A percentile compares a stretch with the other conserved stretches of the same genome.
Evolutionary conservation across 2,797 vertebrate species (phyloP).

Genomic region (Geotrypetes seraphini): DNA sequence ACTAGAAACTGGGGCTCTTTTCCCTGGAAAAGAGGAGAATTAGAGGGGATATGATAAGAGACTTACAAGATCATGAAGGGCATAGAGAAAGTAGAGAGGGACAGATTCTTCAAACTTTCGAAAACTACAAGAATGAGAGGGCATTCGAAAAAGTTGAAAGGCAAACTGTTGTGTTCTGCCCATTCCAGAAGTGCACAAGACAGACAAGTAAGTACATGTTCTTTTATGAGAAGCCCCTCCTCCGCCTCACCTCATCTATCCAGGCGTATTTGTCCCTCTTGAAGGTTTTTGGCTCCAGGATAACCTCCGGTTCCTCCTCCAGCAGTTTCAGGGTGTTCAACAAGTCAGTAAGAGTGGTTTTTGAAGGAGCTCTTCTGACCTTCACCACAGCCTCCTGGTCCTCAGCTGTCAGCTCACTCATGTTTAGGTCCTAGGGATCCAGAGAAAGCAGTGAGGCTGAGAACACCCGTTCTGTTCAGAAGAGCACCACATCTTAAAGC

Average conservation of each 20-base stretch:
- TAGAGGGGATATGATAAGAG: too few relatives aligned
- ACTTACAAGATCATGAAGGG: too few relatives aligned
- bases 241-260: conserved; percentile 65
- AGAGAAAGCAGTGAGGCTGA: too few relatives aligned
- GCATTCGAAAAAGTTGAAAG: too few relatives aligned
- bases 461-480: too few relatives aligned
- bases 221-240: background rate
- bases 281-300: conserved; percentile 44
- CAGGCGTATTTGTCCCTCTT: conserved; percentile 71
- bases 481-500: too few relatives aligned
- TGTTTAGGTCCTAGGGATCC: conserved; percentile 43
- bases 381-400: conserved; percentile 38
- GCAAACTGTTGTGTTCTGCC: background rate
- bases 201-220: background rate
- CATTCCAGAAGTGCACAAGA: rapidly evolving
- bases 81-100: too few relatives aligned
- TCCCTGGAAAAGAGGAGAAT: too few relatives aligned
- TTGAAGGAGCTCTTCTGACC: conserved; percentile 55
- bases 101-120: too few relatives aligned
- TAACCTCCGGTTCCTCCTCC: conserved; percentile 75
- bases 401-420: conserved; percentile 44
- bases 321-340: conserved; percentile 79
- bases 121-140: too few relatives aligned
- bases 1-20: too few relatives aligned
- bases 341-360: conserved; percentile 73